phyloP scores from a whole-genome alignment of 1,140 invertebrate genomes.

The Drosophila persimilis region DNA sequence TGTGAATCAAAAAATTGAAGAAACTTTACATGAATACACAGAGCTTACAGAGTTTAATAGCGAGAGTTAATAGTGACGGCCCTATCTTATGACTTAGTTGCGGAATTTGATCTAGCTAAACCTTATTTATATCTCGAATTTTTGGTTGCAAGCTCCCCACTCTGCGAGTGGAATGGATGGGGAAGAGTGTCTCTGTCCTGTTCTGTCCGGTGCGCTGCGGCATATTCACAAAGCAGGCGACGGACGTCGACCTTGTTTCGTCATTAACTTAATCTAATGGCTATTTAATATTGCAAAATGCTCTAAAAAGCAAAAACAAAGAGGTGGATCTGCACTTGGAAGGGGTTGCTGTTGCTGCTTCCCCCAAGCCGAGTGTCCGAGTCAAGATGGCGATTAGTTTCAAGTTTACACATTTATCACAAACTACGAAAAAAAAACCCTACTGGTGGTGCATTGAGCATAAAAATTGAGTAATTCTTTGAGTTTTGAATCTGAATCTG shows the following conservation, averaged over 20 bases:
- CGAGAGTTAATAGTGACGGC: conserved; percentile 34
- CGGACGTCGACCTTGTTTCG: neutral
- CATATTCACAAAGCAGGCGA: conserved; percentile 44
- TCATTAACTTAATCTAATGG: conserved; percentile 22
- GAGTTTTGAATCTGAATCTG: neutral
- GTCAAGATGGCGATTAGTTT: conserved; percentile 53
- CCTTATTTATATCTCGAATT: conserved; percentile 23
- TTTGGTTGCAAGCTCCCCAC: conserved; percentile 31
- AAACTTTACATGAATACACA: conserved; percentile 22
- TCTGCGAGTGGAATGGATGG: conserved; percentile 4
- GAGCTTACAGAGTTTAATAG: neutral
- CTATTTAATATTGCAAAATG: conserved; percentile 40
- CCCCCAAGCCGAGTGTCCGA: conserved; percentile 6
- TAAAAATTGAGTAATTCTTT: conserved; percentile 8
- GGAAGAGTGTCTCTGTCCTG: neutral
- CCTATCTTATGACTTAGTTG: conserved; percentile 50
- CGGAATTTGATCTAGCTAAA: conserved; percentile 42
- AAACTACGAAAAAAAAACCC: conserved; percentile 22
- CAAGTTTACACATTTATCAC: conserved; percentile 52
- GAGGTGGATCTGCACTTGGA: conserved; percentile 1
- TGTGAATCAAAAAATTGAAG: conserved; percentile 46
- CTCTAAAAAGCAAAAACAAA: conserved; percentile 27
- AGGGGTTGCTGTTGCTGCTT: neutral
- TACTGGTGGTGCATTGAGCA: neutral
- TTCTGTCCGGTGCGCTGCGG: conserved; percentile 33